A percentile compares a stretch with the other conserved stretches of the same genome.
Conservation (phyloP, 2,888 invertebrate genomes). For the Lasioglossum morio region DNA sequence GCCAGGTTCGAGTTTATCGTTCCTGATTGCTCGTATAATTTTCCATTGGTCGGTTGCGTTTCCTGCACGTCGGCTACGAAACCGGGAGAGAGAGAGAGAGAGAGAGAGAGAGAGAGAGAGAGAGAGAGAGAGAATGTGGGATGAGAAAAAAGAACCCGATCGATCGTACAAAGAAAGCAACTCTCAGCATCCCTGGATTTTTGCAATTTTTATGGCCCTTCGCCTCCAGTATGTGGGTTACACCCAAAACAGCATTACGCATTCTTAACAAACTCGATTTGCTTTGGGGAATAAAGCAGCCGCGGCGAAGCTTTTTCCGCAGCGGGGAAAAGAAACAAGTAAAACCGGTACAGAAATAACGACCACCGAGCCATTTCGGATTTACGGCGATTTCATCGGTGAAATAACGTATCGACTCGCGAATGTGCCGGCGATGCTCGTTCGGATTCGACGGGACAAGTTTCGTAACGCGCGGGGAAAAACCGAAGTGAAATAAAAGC, state of each 20-base stretch:
- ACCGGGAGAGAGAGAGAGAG: not conserved
- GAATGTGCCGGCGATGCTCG: not conserved
- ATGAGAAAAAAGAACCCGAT: not conserved
- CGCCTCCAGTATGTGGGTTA: not conserved
- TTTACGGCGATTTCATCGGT: not conserved
- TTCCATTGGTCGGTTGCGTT: not conserved
- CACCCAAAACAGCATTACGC: not conserved
- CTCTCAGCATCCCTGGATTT: not conserved
- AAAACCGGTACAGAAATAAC: not conserved
- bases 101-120: no score
- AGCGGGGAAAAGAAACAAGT: not conserved
- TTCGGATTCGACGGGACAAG: not conserved
- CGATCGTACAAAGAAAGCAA: not conserved
- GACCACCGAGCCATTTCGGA: not conserved
- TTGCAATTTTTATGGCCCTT: not conserved
- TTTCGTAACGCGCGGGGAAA: not conserved
- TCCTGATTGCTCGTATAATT: slow-evolving; percentile 1
- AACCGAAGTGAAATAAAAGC: not conserved
- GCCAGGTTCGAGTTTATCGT: slow-evolving; percentile 11
- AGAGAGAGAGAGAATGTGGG: not conserved
- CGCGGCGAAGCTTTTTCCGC: not conserved
- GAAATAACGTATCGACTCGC: not conserved
- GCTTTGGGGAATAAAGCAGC: not conserved
- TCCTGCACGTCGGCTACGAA: not conserved
- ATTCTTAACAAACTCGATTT: not conserved